Base-by-base conservation (phyloP, 2,113 vertebrate species). In the Melanostigma gelatinosum region DNA sequence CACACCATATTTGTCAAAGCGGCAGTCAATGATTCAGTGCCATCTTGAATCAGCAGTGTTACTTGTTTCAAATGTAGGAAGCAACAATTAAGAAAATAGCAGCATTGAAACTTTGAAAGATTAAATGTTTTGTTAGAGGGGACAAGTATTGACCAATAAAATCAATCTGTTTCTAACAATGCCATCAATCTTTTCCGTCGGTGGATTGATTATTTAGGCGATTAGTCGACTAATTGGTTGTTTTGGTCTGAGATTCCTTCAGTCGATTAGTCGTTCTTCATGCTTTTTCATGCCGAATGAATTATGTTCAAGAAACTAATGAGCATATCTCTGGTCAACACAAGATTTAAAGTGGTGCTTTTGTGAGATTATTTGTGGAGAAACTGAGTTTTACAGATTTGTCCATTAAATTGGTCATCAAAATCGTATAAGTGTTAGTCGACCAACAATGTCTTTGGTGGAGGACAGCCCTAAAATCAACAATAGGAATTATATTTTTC, bases 1-100 rank as follows among this genome's bases (percentile, higher is more conserved):
- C 67, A 24, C 65, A 27, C 48, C 57, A 44, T 73, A 64, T 85
- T 71, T 80, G 75, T 29, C 57, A 3, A 34, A 71, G 52, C 4
- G 1, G 34, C 48, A 64, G 72, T 70, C 46, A 42, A 4, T 77
- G 64, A 89, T 70, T 88, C 69, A 83, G 62, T 75, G 72, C 27
- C 72, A 40, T 36, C 54, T 70, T 64, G 58, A 83, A 73, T 34
- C 68, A 55, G 24, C 66, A 38, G 40, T 34, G 60, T 34, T 77
- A 9, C 79, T 80, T 82, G 27, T 75, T 72, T 70, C 38, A 55
- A 34, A 65, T 62, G 64, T 8, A 38, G 22, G 16, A 27, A 55
- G 36, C 24, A 48, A 27, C 2, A 67, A 75, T 65, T n/a, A 54
- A 68, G 57, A 46, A 72, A 66, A 77, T 60, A 63, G 32, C 55